Percentiles rank a stretch among this genome's conserved stretches.
These are phyloP conservation scores for Willisornis vidua DNA, from an alignment of 2,113 vertebrate species.

Conservation along the genomic window DNA sequence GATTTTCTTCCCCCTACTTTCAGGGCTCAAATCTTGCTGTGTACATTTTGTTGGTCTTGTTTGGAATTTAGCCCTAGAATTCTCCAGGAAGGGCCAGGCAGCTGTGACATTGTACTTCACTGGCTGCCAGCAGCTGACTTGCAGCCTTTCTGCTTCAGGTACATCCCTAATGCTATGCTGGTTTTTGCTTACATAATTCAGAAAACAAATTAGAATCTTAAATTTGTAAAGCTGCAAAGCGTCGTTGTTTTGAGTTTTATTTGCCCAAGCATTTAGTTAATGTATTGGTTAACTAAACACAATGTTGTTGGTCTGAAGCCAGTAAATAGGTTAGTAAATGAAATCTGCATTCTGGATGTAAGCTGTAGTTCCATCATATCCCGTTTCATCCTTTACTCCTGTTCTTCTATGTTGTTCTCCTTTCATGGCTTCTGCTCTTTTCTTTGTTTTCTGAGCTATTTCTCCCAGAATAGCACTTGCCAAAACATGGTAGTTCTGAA, in stretches of 20 bases:
- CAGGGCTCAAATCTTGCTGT: not conserved
- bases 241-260: not conserved
- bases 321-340: not conserved
- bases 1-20: not conserved
- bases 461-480: not conserved
- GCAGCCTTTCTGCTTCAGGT: not conserved
- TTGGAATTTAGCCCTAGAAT: not conserved
- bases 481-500: not conserved
- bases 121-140: not conserved
- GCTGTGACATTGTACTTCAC: not conserved
- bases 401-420: not conserved
- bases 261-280: not conserved
- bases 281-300: not conserved
- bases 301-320: not conserved
- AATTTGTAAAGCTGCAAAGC: not conserved
- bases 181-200: fast-evolving
- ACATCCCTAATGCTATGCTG: not conserved
- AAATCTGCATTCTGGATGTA: not conserved
- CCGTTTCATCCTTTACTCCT: not conserved
- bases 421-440: not conserved
- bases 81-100: not conserved
- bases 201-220: not conserved
- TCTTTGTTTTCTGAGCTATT: not conserved
- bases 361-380: not conserved
- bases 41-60: not conserved